Percentiles rank a stretch among this genome's conserved stretches.
These are phyloP conservation scores for Oplegnathus fasciatus DNA, from an alignment of 2,113 vertebrate genomes.

Conservation along the genomic window DNA sequence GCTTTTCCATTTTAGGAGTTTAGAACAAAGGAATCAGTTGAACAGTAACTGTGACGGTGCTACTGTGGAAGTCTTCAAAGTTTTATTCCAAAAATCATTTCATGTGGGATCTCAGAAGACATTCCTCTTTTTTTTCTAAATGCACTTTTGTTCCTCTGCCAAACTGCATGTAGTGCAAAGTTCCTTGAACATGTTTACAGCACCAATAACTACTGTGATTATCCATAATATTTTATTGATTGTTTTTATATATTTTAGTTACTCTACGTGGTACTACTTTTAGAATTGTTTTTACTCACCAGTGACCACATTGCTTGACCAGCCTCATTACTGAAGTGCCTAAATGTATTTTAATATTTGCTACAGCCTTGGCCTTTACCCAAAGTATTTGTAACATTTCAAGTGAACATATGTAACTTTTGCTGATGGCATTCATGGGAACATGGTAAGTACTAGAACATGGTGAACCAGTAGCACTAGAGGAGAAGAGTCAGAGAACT, in stretches of 20 bases:
- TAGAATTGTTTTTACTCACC: not conserved
- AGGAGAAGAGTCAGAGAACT: not conserved
- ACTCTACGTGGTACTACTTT: conserved; percentile 10
- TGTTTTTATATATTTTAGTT: conserved; percentile 29
- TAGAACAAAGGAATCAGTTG: conserved; percentile 38
- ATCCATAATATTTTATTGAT: conserved; percentile 13
- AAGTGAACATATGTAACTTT: not conserved
- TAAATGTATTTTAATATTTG: conserved; percentile 15
- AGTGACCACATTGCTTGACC: not conserved
- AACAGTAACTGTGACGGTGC: conserved; percentile 2
- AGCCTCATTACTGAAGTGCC: conserved; percentile 23
- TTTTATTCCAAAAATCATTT: conserved; percentile 33
- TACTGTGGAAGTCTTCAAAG: not conserved
- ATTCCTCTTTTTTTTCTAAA: conserved; percentile 37
- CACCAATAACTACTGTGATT: conserved; percentile 28
- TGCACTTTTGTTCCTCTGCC: conserved; percentile 55
- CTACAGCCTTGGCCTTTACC: not conserved
- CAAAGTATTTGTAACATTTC: conserved; percentile 1
- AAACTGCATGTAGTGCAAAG: conserved; percentile 28
- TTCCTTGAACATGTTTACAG: conserved; percentile 52
- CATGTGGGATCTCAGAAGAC: conserved; percentile 40
- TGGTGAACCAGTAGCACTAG: not conserved
- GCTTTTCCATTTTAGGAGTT: conserved; percentile 41
- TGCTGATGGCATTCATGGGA: not conserved
- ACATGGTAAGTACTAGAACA: not conserved